Evolutionary conservation across 2,888 invertebrate species (phyloP).

Genomic region (Ichneumon xanthorius): DNA sequence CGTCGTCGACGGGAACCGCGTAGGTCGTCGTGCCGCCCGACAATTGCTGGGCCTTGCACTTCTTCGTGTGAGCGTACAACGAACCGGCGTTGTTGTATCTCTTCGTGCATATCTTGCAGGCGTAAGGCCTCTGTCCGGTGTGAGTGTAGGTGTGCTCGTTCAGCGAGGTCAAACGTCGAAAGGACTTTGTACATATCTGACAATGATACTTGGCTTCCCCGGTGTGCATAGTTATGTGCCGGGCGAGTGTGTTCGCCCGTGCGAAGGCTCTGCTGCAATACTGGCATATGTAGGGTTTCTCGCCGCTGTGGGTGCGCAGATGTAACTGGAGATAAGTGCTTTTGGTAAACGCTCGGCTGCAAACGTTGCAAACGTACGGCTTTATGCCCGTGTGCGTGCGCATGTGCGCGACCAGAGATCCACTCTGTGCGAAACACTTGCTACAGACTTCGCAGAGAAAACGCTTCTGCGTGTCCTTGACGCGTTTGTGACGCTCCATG

Average conservation of each 20-base stretch:
- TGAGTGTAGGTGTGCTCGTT: slow-evolving; percentile 83
- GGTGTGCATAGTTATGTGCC: slow-evolving; percentile 83
- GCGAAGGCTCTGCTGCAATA: slow-evolving; percentile 82
- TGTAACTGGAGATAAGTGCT: slow-evolving; percentile 82
- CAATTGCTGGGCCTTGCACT: slow-evolving; percentile 80
- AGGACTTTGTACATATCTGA: slow-evolving; percentile 81
- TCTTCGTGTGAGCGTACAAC: slow-evolving; percentile 82
- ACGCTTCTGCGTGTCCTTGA: slow-evolving; percentile 80
- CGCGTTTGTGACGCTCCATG: slow-evolving; percentile 80
- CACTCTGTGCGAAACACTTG: slow-evolving; percentile 82
- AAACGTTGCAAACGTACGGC: slow-evolving; percentile 82
- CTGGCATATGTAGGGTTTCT: slow-evolving; percentile 83
- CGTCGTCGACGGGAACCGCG: slow-evolving; percentile 68
- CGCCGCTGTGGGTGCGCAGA: slow-evolving; percentile 81
- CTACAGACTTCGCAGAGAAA: slow-evolving; percentile 82
- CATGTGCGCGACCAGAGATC: slow-evolving; percentile 82
- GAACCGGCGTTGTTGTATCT: slow-evolving; percentile 73
- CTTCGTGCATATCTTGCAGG: slow-evolving; percentile 82
- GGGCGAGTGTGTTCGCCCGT: slow-evolving; percentile 81
- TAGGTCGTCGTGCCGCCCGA: slow-evolving; percentile 60
- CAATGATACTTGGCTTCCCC: slow-evolving; percentile 83
- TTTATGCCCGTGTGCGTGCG: slow-evolving; percentile 82
- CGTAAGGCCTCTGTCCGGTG: slow-evolving; percentile 82
- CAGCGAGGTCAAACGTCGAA: slow-evolving; percentile 80
- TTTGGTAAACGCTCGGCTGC: slow-evolving; percentile 81